Evolutionary conservation across 2,797 vertebrate species (phyloP).

Genomic region (Vireo griseus): DNA sequence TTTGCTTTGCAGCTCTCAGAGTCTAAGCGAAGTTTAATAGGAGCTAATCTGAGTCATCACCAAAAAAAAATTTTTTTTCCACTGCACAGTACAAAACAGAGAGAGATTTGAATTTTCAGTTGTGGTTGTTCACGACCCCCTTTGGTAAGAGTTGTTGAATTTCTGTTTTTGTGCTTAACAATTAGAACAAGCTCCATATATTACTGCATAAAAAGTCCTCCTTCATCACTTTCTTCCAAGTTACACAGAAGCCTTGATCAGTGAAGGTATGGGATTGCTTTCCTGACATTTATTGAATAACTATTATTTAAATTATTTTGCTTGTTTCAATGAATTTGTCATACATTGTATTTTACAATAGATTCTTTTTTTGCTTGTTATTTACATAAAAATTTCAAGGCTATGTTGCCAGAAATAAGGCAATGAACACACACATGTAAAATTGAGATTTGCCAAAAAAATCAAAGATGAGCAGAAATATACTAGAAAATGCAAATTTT

Average conservation of each 20-base stretch:
- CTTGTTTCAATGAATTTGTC: constrained; percentile 27
- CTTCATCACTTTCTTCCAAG: constrained; percentile 6
- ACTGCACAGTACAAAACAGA: neutral
- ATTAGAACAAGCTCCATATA: neutral
- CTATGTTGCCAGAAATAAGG: constrained; percentile 18
- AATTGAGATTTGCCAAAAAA: neutral
- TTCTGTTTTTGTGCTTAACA: constrained; percentile 34
- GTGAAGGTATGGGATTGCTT: constrained; percentile 3
- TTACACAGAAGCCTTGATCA: neutral
- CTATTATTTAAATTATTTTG: constrained; percentile 42
- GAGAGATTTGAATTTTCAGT: constrained; percentile 3
- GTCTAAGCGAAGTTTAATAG: neutral
- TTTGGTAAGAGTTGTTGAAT: neutral
- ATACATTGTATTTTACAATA: constrained; percentile 27
- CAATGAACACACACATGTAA: neutral
- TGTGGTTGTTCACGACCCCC: neutral
- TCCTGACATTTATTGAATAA: constrained; percentile 33
- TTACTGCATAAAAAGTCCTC: neutral
- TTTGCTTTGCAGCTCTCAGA: neutral
- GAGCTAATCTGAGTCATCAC: neutral
- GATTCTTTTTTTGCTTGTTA: neutral
- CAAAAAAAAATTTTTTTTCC: neutral
- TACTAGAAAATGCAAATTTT: neutral
- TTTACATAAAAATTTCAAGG: constrained; percentile 30
- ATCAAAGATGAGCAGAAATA: neutral